These are phyloP conservation scores for Nephrocerus scutellatus DNA, from an alignment of 2,888 invertebrate genomes.

Conservation along the genomic window DNA sequence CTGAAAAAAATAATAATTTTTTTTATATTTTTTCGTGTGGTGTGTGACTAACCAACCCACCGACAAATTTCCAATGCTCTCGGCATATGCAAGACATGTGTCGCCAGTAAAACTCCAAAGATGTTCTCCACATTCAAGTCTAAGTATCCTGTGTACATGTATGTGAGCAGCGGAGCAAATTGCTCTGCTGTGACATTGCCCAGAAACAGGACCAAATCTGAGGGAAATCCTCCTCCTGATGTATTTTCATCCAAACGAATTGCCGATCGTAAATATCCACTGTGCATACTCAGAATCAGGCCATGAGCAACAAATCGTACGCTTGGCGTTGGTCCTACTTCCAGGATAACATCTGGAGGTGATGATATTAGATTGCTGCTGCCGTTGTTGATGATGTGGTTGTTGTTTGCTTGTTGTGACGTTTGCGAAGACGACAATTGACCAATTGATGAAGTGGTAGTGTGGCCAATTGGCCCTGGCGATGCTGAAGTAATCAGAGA, in stretches of 20 bases:
- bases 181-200: slow-evolving; percentile 55
- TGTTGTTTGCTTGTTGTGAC: too few relatives aligned
- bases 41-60: slow-evolving; percentile 25
- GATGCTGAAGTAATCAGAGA: too few relatives aligned
- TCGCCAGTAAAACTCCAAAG: slow-evolving; percentile 63
- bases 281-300: slow-evolving; percentile 58
- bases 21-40: background rate
- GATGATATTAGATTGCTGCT: slow-evolving; percentile 28
- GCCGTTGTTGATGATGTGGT: slow-evolving; percentile 17
- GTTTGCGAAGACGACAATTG: too few relatives aligned
- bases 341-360: slow-evolving; percentile 58
- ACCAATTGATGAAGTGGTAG: too few relatives aligned
- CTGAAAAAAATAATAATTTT: slow-evolving; percentile 32
- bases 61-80: slow-evolving; percentile 62
- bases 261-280: slow-evolving; percentile 65
- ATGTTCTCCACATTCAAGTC: slow-evolving; percentile 64
- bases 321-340: slow-evolving; percentile 55
- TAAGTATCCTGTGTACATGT: slow-evolving; percentile 69
- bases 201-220: slow-evolving; percentile 45
- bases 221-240: slow-evolving; percentile 14
- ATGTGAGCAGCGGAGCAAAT: slow-evolving; percentile 62
- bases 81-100: slow-evolving; percentile 68
- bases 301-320: slow-evolving; percentile 64
- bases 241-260: slow-evolving; percentile 46
- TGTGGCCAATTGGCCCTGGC: too few relatives aligned